A percentile compares a stretch with the other conserved stretches of the same genome.
Conservation (phyloP, 2,113 vertebrate genomes). For the Gorsachius goisagi region DNA sequence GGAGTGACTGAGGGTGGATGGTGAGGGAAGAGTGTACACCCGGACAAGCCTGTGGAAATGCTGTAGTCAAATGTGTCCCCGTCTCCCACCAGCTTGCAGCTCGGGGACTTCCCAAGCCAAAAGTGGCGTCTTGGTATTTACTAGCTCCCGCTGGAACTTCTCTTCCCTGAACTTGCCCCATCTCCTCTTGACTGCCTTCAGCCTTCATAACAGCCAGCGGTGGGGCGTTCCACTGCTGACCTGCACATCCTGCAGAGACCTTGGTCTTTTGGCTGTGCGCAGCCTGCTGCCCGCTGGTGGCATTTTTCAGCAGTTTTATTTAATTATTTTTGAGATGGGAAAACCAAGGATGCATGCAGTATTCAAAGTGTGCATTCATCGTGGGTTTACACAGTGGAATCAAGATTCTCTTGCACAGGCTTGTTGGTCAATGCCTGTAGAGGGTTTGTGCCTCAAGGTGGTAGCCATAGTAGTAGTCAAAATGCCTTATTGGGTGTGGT, state of each 20-base stretch:
- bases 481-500: background rate
- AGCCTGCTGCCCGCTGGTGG: background rate
- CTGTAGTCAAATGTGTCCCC: background rate
- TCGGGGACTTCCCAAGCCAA: background rate
- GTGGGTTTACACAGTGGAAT: background rate
- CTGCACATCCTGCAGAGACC: background rate
- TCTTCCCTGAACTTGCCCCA: background rate
- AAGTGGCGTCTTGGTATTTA: background rate
- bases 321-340: background rate
- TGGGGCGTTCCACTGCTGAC: fast-evolving
- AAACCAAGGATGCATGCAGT: background rate
- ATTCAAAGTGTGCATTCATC: background rate
- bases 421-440: background rate
- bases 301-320: background rate
- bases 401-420: background rate
- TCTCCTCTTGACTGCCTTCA: background rate
- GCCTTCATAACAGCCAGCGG: background rate
- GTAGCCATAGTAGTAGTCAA: background rate
- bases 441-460: background rate
- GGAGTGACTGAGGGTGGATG: background rate
- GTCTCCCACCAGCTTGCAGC: background rate
- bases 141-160: background rate
- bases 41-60: background rate
- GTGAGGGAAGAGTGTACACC: background rate
- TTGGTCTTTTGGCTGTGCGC: background rate